Percentiles rank a stretch among this genome's conserved stretches.
phyloP scores from a whole-genome alignment of 2,113 vertebrate species.

The Austrofundulus limnaeus region DNA sequence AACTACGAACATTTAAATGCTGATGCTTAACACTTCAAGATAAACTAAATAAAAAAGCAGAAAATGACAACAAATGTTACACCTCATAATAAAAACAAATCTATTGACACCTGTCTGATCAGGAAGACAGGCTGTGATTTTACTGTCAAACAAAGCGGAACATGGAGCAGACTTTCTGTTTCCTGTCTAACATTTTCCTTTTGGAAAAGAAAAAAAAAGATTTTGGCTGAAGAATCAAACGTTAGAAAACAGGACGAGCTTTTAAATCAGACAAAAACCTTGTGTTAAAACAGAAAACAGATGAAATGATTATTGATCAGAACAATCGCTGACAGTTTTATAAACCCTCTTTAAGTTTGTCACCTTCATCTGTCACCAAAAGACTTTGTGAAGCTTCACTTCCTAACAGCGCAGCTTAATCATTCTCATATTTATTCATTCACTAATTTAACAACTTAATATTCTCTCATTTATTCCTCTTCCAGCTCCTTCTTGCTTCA shows the following conservation, averaged over 20 bases:
- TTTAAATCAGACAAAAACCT: not conserved
- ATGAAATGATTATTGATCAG: not conserved
- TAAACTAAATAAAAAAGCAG: no score
- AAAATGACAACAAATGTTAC: not conserved
- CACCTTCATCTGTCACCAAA: not conserved
- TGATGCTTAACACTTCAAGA: no score
- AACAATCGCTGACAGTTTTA: not conserved
- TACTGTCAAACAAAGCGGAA: not conserved
- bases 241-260: not conserved
- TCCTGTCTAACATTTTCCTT: not conserved
- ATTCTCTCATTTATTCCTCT: not conserved
- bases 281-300: not conserved
- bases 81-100: not conserved
- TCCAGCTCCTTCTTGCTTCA: not conserved
- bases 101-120: not conserved
- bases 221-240: not conserved
- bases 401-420: not conserved
- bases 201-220: not conserved
- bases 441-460: not conserved
- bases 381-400: no score
- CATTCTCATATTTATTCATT: not conserved
- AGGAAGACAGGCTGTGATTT: not conserved
- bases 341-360: rapidly evolving
- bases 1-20: no score
- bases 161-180: not conserved